phyloP scores from a whole-genome alignment of 2,113 vertebrate genomes.

The Gallinago undulata region DNA sequence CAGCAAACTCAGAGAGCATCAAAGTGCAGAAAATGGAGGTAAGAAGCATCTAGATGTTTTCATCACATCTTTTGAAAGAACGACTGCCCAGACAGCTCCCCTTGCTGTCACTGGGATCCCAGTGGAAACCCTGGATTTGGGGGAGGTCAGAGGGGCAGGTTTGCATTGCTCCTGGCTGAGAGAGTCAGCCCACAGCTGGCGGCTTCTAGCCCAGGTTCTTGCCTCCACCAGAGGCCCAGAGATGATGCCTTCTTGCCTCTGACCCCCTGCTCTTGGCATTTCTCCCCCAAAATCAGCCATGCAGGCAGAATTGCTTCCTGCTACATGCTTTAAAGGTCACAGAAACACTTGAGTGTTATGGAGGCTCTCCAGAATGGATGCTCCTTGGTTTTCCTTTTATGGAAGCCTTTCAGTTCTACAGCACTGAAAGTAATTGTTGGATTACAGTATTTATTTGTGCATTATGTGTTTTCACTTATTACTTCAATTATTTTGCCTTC shows the following conservation, averaged over 20 bases:
- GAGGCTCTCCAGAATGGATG: not conserved
- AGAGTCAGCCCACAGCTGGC: accelerated
- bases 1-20: not conserved
- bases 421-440: not conserved
- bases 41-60: not conserved
- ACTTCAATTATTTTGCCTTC: not conserved
- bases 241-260: not conserved
- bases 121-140: not conserved
- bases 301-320: not conserved
- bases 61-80: not conserved
- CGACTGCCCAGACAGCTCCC: not conserved
- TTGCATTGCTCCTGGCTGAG: not conserved
- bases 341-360: accelerated
- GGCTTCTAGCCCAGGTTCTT: not conserved
- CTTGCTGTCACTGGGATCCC: not conserved
- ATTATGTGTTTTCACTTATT: not conserved
- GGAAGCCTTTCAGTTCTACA: not conserved
- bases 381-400: not conserved
- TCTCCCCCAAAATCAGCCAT: not conserved
- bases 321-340: not conserved
- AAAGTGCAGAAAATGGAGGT: not conserved
- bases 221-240: not conserved
- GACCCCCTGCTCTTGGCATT: not conserved
- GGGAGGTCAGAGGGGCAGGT: not conserved
- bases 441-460: not conserved